A percentile compares a stretch with the other conserved stretches of the same genome.
Conservation (phyloP, 2,888 invertebrate genomes). For the Pachycephus smyrnensis region DNA sequence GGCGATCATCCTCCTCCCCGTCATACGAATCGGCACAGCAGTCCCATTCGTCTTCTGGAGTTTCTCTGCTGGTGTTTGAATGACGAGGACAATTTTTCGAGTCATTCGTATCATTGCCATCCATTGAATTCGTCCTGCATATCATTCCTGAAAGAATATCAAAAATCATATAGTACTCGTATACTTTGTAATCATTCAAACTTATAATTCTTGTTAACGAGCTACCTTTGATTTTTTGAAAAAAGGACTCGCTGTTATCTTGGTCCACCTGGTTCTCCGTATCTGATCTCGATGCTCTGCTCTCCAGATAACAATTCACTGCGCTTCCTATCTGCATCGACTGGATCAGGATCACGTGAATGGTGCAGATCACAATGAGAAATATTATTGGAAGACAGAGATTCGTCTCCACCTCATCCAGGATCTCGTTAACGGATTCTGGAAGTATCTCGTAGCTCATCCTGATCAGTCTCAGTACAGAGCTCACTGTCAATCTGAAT, state of each 20-base stretch:
- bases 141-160: neutral
- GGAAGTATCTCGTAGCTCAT: constrained; percentile 39
- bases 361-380: constrained; percentile 52
- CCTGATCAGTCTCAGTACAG: neutral
- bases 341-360: constrained; percentile 54
- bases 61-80: neutral
- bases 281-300: neutral
- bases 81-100: neutral
- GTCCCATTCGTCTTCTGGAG: constrained; percentile 41
- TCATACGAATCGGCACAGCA: constrained; percentile 32
- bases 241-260: neutral
- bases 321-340: constrained; percentile 36
- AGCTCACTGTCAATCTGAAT: neutral
- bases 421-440: constrained; percentile 45
- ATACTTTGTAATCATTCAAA: neutral
- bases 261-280: neutral
- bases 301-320: neutral
- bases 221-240: neutral
- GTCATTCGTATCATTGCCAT: neutral
- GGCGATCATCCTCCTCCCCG: neutral
- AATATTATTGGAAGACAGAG: constrained; percentile 57
- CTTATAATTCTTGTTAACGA: neutral
- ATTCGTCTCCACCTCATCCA: constrained; percentile 54
- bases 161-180: neutral
- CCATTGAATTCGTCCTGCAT: neutral